Base-by-base conservation (phyloP, 1,140 invertebrate species). In the Brachionus sp. region DNA sequence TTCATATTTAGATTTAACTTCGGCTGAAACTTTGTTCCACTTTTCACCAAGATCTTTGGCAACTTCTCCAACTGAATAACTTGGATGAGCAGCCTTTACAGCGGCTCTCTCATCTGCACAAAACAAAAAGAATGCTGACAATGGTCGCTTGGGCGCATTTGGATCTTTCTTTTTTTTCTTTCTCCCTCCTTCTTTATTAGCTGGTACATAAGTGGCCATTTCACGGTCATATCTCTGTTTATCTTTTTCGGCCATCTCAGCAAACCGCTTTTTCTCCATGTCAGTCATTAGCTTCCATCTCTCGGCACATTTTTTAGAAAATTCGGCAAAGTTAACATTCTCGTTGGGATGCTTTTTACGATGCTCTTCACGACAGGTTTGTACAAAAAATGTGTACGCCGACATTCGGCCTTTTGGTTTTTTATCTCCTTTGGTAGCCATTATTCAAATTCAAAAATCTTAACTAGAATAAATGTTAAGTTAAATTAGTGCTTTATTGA, bases 111-210 rank as follows among this genome's bases (percentile, higher is more conserved):
- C 96, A 86, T 99, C 97, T 89, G 97, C 96, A 88, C 95, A 98
- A 91, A 98, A 99, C 93, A 95, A 97, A 91, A 99, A 99, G 92
- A 99, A 99, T 64, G 97, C 96, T 84, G 96, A 98, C 93, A 99
- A 91, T 86, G 96, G 95, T 91, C 97, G 91, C 91, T 99, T 99
- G 53, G 97, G 98, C 86, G 96, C 96, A 91, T 98, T 98, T n/a
- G 97, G 97, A 89, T 99, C 97, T 90, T 98, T 98, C 42, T 75
- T 75, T 19, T 75, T 75, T 88, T 94, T 92, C 88, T 94, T 97
- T 85, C 92, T 86, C 44, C 89, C 88, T n/a, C 93, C 92, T n/a
- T 44, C 57, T 13, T 83, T 53, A 86, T 94, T 94, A 16, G 95
- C 93, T 62, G 96, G 95, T 78, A 93, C 93, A 90, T 98, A 99